phyloP scores from a whole-genome alignment of 2,888 invertebrate species.

The Andrena bucephala region DNA sequence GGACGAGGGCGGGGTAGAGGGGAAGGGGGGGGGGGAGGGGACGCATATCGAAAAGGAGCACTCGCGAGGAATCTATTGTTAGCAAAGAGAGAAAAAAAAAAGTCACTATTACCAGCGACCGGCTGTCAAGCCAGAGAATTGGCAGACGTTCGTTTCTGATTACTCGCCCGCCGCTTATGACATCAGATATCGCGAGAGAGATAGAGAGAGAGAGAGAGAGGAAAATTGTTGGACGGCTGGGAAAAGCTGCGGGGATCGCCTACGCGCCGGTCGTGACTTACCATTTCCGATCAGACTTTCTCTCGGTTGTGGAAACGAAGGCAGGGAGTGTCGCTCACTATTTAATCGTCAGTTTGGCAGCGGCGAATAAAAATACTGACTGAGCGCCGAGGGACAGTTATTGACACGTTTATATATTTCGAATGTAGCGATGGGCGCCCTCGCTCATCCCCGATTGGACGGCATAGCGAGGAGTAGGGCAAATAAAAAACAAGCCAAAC shows the following conservation, averaged over 20 bases:
- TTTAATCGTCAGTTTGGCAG: conserved; percentile 58
- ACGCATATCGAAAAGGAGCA: background rate
- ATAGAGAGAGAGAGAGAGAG: no score
- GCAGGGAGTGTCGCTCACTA: conserved; percentile 15
- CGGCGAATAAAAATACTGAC: conserved; percentile 74
- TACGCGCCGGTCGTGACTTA: conserved; percentile 25
- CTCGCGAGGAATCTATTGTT: background rate
- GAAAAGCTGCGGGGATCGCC: background rate
- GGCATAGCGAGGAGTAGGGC: conserved; percentile 68
- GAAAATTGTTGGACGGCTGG: no score
- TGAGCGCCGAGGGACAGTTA: conserved; percentile 75
- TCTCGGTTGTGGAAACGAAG: conserved; percentile 26
- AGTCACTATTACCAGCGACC: background rate
- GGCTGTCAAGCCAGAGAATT: background rate
- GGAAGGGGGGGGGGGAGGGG: background rate
- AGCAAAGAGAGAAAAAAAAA: background rate
- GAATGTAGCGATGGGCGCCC: conserved; percentile 82
- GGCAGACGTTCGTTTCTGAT: background rate
- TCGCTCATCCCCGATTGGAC: conserved; percentile 82
- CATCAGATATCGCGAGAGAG: background rate
- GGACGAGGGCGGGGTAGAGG: no score
- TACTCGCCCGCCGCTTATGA: background rate
- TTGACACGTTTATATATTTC: conserved; percentile 84
- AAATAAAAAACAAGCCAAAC: conserved; percentile 69
- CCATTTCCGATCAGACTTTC: conserved; percentile 33